phyloP scores from a whole-genome alignment of 2,888 invertebrate genomes.

The Ormyrus pomaceus region DNA sequence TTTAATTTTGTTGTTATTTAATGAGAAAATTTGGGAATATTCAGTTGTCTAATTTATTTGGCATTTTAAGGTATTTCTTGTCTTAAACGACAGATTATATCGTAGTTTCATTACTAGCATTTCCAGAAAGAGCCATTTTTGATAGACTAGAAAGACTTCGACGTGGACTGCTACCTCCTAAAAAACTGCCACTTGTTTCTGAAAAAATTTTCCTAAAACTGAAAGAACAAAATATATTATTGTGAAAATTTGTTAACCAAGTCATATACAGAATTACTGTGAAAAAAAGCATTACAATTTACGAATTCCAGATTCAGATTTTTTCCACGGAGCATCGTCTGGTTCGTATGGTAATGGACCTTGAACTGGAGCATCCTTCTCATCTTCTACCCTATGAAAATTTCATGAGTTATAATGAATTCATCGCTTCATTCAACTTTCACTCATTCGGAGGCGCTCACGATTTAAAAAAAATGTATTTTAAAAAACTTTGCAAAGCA shows the following conservation, averaged over 20 bases:
- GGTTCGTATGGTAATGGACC: conserved; percentile 98
- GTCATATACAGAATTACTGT: no score
- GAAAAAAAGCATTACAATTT: conserved; percentile 86
- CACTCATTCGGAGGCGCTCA: no score
- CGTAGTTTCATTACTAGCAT: conserved; percentile 61
- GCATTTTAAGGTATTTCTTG: conserved; percentile 52
- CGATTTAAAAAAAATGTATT: no score
- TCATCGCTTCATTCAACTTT: no score
- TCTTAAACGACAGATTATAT: conserved; percentile 36
- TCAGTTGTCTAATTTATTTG: conserved; percentile 53
- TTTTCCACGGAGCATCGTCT: conserved; percentile 97
- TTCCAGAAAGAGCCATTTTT: conserved; percentile 82
- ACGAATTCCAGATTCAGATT: conserved; percentile 90
- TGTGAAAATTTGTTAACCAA: no score
- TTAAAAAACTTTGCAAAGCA: no score
- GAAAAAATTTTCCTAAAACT: conserved; percentile 95
- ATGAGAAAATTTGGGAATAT: conserved; percentile 38
- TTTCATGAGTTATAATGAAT: not conserved
- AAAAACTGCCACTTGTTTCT: conserved; percentile 81
- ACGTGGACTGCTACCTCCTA: conserved; percentile 86
- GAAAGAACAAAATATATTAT: conserved; percentile 54
- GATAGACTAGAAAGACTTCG: conserved; percentile 87
- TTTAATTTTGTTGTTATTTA: conserved; percentile 14
- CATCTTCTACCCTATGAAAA: conserved; percentile 71
- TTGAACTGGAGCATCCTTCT: conserved; percentile 94